These are phyloP conservation scores for Eolophus roseicapilla DNA, from an alignment of 2,113 vertebrate genomes.

Conservation along the genomic window DNA sequence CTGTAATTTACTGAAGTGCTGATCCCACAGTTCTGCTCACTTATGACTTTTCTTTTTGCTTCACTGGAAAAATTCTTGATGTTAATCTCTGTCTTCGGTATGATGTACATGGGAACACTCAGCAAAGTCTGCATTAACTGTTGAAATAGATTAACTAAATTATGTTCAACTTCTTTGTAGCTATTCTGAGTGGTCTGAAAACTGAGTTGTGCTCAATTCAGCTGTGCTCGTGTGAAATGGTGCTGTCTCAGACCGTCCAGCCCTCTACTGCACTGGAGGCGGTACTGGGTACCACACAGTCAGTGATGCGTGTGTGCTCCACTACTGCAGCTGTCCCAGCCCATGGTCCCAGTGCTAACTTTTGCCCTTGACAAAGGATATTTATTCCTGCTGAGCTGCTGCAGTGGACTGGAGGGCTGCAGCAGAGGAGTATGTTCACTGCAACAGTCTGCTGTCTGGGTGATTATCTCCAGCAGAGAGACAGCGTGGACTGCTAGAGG, in stretches of 20 bases:
- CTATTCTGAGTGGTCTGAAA: neutral
- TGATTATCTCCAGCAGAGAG: neutral
- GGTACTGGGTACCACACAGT: rapidly evolving
- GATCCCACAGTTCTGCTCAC: neutral
- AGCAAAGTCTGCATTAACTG: neutral
- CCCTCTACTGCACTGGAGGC: rapidly evolving
- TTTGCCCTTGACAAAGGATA: neutral
- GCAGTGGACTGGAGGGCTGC: neutral
- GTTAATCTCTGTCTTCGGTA: neutral
- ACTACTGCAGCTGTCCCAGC: neutral
- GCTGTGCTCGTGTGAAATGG: rapidly evolving
- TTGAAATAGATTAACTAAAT: neutral
- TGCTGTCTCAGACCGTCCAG: neutral
- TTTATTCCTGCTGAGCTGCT: neutral
- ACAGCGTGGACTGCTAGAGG: neutral
- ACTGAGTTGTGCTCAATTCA: neutral
- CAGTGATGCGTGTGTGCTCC: rapidly evolving
- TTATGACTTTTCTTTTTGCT: neutral
- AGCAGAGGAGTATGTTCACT: neutral
- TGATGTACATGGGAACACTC: neutral
- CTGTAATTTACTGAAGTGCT: neutral
- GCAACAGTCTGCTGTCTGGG: neutral
- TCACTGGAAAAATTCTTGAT: neutral
- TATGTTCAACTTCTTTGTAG: neutral
- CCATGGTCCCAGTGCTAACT: rapidly evolving